Conservation (phyloP, 2,797 vertebrate species). For the Sebastes itinus region DNA sequence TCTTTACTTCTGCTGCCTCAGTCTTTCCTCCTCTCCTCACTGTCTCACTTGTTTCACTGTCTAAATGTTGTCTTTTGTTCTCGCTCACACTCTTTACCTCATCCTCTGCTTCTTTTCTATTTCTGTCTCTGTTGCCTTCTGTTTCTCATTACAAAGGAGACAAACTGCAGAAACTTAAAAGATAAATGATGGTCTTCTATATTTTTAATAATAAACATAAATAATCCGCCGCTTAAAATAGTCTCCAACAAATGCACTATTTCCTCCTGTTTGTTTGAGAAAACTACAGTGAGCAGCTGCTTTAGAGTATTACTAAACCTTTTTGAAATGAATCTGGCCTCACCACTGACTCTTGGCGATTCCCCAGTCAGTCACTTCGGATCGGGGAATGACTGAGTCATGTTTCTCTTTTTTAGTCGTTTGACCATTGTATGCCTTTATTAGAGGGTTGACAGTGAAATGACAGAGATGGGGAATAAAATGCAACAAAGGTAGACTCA, state of each 20-base stretch:
- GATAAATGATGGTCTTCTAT: background rate
- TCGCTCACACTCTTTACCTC: background rate
- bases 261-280: background rate
- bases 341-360: background rate
- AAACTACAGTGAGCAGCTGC: too few species aligned
- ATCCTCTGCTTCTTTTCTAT: background rate
- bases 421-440: background rate
- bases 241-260: background rate
- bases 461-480: background rate
- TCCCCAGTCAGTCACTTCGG: background rate
- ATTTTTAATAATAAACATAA: background rate
- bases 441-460: background rate
- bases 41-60: background rate
- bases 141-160: background rate
- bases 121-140: background rate
- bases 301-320: background rate
- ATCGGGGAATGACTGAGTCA: background rate
- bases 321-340: background rate
- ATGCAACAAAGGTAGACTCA: background rate
- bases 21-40: background rate
- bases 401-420: background rate
- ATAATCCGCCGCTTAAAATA: too few species aligned
- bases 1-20: conserved; percentile 25
- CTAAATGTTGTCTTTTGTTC: background rate
- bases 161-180: background rate